Evolutionary conservation across 2,888 invertebrate species (phyloP), one percentile per base, ranked within the genome.

Genomic region (Druceiella hillmani): DNA sequence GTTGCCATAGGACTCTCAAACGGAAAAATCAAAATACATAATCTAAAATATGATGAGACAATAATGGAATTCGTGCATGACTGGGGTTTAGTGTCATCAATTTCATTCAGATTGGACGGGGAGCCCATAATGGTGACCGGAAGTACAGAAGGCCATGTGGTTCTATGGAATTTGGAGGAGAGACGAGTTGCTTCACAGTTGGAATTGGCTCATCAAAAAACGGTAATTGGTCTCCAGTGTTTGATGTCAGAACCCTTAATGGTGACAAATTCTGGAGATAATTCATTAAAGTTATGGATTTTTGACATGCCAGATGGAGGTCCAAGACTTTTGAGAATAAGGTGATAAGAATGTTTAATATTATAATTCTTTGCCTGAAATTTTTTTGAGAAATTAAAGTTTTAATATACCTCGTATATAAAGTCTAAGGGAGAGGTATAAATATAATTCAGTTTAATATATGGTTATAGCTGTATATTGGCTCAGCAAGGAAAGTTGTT

Each of bases 271-370:
- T 92, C 93, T 0, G 78, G 85, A n/a, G 97, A 98, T 55, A 97
- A 97, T 60, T 85, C 92, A 4, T 66, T 97, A 46, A 95, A 93
- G 61, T 66, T 92, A 45, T 87, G 88, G 83, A 83, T 87, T 47
- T 89, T 98, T 71, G 98, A 98, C 61, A 75, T 86, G 75, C 79
- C 90, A 5, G 95, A 94, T 72, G 93, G 92, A 20, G 86, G 88
- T 10, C 90, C 87, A 1, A 76, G 94, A 46, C 69, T 93, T 33
- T 64, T 92, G 33, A 76, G 83, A 48, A 75, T 81, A 41, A 76
- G 94, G 59, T 78, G 62, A n/a, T n/a, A n/a, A n/a, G n/a, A n/a
- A n/a, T n/a, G n/a, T n/a, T n/a, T n/a, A n/a, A n/a, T n/a, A n/a
- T n/a, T 25, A 20, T 28, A 33, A 37, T 28, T 30, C 10, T 30